Evolutionary conservation across 2,113 vertebrate species (phyloP), one percentile per base, ranked within the genome.

Genomic region (Oenanthe oenanthe): DNA sequence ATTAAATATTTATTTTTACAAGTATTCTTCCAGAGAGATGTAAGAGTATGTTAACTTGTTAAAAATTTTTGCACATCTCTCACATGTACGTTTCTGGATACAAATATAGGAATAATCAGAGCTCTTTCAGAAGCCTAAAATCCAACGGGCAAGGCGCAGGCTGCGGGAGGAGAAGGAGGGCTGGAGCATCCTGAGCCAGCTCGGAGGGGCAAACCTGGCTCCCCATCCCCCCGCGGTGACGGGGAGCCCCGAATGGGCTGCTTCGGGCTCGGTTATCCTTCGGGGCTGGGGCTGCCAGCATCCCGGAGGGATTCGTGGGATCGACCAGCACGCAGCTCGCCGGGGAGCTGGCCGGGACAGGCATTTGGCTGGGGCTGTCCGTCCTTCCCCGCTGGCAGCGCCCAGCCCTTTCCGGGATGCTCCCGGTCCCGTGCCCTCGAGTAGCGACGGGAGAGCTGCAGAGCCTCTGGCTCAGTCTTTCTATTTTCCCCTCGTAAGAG

Each of bases 211-310:
- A 32, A 53, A 56, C 8, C 24, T 2, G 5, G 7, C 34, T 31
- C 10, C 3, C 18, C 38, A 14, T 17, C 4, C 15, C 13, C 20
- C 60, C 4, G 19, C 17, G 7, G 6, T 5, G 47, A 6, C 0
- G 18, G 36, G 51, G 29, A n/a, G 15, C 42, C 48, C 66, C 28
- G 24, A 58, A 20, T 3, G 54, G 29, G 25, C 77, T 56, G 16
- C 17, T 1, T 5, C 40, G 24, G 36, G 42, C 25, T 12, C 29
- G 3, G 36, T 47, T 15, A 36, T 3, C 3, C 1, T 16, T n/a
- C 45, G 31, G 45, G 40, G 26, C 26, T 73, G 24, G 3, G 34
- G 18, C 57, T 56, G 47, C 29, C 18, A 40, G 25, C 38, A 38
- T 18, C 17, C 10, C 20, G 5, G 48, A 4, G 15, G 17, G 21